Percentiles rank a stretch among this genome's conserved stretches.
These are phyloP conservation scores for Xiphophorus birchmanni DNA, from an alignment of 2,797 vertebrate species.

Conservation along the genomic window DNA sequence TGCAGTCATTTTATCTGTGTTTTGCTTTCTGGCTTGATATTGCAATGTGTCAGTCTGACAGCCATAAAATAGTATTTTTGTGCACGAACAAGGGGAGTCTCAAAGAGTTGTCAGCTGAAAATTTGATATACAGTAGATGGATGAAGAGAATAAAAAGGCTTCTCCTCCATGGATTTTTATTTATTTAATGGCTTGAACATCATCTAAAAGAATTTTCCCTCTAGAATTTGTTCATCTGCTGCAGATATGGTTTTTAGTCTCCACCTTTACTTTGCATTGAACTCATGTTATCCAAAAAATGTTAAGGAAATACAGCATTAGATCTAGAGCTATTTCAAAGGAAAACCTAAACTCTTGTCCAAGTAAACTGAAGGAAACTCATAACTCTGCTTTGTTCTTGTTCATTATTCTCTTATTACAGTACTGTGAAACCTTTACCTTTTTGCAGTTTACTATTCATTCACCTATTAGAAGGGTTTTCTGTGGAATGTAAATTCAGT, in stretches of 20 bases:
- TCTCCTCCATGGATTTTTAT: not conserved
- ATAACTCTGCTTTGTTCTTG: not conserved
- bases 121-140: not conserved
- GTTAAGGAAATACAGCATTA: not conserved
- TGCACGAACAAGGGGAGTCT: not conserved
- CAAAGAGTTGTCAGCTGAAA: conserved; percentile 1
- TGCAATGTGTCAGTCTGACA: conserved; percentile 3
- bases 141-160: not conserved
- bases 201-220: not conserved
- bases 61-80: not conserved
- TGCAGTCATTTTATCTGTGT: conserved; percentile 4
- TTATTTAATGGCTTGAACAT: not conserved
- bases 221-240: not conserved
- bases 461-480: not conserved
- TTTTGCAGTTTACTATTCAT: not conserved
- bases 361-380: not conserved
- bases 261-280: not conserved
- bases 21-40: not conserved
- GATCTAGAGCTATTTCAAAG: not conserved
- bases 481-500: too few relatives aligned
- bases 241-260: not conserved
- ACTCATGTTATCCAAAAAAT: not conserved
- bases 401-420: not conserved
- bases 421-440: not conserved
- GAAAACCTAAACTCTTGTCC: not conserved